Base-by-base conservation (phyloP, 2,797 vertebrate genomes). In the Caiman crocodilus region DNA sequence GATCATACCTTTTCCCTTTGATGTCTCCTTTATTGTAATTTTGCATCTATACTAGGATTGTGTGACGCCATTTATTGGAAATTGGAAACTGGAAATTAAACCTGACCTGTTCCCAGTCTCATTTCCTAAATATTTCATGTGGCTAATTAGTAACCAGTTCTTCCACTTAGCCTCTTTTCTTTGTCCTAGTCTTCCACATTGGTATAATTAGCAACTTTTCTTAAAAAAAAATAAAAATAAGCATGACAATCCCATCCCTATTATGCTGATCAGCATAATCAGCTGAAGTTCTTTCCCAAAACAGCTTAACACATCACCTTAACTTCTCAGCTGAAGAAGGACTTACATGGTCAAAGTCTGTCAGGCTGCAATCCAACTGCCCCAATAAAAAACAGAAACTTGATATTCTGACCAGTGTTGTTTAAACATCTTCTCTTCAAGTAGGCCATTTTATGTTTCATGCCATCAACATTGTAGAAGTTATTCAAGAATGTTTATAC, bases 281-380 rank as follows among this genome's bases (percentile, higher is more conserved):
- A 25, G 13, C 69, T 80, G 21, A 93, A 91, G 8, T 82, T 94
- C 79, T 80, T 94, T 74, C 85, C 81, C 84, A 77, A 89, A 93
- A 92, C 42, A 94, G n/a, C 92, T 79, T 80, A 73, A 57, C 63
- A 42, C 88, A 92, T 80, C 2, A 2, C 60, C 28, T 80, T 82
- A 82, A 58, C 56, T 56, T 87, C 58, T 86, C 79, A 76, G 91
- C 80, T 87, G 73, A 84, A 92, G 30, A 12, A 92, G 91, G 69
- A 94, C 25, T 58, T 90, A 82, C 1, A 4, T 4, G 73, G 84
- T 84, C 91, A 85, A 92, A 93, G 88, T 84, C 88, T 85, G 71
- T 82, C 82, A 86, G 87, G 86, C 85, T 92, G 81, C 65, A 75
- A 11, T 81, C 84, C 81, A 85, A 91, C 69, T 90, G 83, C 79